Evolutionary conservation across 2,113 vertebrate species (phyloP).

Genomic region (Atrichornis clamosus): DNA sequence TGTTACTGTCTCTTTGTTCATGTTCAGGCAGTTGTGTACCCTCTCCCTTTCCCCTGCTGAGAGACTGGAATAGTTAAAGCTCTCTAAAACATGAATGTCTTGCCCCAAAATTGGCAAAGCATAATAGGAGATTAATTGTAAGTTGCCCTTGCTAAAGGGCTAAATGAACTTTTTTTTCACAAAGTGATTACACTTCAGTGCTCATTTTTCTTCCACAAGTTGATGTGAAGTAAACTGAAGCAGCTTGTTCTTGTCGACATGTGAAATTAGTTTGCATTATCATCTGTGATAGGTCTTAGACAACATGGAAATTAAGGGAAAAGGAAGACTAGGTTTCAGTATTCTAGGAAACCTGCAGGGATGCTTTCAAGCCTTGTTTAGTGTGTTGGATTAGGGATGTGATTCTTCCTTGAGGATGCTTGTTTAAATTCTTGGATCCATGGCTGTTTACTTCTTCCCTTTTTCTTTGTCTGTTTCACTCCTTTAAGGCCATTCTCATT

Average conservation of each 20-base stretch:
- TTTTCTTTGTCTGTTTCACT: neutral
- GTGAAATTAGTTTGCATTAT: neutral
- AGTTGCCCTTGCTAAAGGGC: neutral
- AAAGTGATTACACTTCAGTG: neutral
- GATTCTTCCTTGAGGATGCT: neutral
- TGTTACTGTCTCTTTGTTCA: neutral
- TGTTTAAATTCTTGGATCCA: neutral
- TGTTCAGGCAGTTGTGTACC: neutral
- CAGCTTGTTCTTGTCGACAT: neutral
- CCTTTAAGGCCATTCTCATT: neutral
- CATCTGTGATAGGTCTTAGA: neutral
- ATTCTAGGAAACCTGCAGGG: neutral
- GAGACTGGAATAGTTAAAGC: neutral
- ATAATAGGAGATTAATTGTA: neutral
- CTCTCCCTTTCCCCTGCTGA: neutral
- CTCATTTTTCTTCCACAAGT: neutral
- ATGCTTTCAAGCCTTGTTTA: neutral
- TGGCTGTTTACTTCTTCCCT: neutral
- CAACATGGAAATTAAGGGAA: neutral
- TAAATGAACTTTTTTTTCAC: neutral
- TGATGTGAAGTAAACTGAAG: neutral
- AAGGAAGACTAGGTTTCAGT: neutral
- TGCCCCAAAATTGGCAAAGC: neutral
- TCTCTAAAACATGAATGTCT: neutral
- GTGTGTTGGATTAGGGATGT: neutral